Evolutionary conservation across 1,140 invertebrate genomes (phyloP).

Genomic region (Ceratina calcarata): DNA sequence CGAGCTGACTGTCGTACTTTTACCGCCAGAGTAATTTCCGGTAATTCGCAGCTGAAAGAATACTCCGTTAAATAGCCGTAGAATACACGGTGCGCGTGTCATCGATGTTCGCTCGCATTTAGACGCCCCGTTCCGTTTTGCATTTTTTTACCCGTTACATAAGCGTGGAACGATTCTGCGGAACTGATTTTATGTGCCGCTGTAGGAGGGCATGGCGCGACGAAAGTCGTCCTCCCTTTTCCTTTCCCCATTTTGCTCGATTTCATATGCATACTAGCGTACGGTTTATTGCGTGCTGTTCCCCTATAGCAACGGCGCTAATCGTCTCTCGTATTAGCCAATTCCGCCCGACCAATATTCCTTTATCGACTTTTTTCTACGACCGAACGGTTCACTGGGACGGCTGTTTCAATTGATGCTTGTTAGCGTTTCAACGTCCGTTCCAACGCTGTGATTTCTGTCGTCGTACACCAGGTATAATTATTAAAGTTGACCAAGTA

Average conservation of each 20-base stretch:
- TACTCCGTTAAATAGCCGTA: constrained; percentile 6
- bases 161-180: constrained; percentile 24
- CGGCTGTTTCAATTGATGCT: background rate
- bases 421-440: constrained; percentile 22
- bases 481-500: background rate
- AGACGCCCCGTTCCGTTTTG: constrained; percentile 1
- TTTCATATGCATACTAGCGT: constrained; percentile 1
- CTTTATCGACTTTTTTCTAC: constrained; percentile 9
- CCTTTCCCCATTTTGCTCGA: constrained; percentile 11
- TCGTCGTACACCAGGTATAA: background rate
- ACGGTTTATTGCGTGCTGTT: constrained; percentile 12
- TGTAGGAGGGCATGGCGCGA: background rate
- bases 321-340: constrained; percentile 40
- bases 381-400: background rate
- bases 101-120: constrained; percentile 29
- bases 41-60: constrained; percentile 46
- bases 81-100: background rate
- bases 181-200: constrained; percentile 14
- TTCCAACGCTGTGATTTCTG: background rate
- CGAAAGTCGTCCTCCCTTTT: constrained; percentile 4
- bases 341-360: constrained; percentile 27
- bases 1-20: constrained; percentile 48
- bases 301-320: constrained; percentile 17
- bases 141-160: too few species aligned
- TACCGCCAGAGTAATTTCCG: constrained; percentile 41